phyloP scores from a whole-genome alignment of 2,888 invertebrate species.

The Peribatodes rhomboidaria region DNA sequence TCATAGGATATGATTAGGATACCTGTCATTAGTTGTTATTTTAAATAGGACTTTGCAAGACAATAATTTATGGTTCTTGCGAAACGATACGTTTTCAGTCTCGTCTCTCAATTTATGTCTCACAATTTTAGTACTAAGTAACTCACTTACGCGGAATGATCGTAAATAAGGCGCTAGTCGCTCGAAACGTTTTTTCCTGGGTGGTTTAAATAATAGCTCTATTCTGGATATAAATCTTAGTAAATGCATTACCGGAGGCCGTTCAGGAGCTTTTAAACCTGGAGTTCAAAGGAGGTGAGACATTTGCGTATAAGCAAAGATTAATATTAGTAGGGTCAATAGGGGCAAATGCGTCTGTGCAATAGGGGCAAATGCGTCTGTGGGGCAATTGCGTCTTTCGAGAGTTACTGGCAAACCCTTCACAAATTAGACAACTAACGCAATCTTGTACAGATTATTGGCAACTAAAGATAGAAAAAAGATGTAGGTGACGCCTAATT shows the following conservation, averaged over 20 bases:
- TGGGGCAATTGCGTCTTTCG: no score
- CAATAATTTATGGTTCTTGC: not conserved
- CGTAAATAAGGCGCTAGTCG: slow-evolving; percentile 55
- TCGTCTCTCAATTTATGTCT: not conserved
- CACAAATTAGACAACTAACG: no score
- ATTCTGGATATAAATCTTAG: slow-evolving; percentile 67
- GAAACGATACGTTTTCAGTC: slow-evolving; percentile 36
- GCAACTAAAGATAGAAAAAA: no score
- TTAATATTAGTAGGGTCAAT: no score
- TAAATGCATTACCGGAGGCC: slow-evolving; percentile 53
- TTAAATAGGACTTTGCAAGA: not conserved
- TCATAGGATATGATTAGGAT: no score
- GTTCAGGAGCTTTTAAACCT: slow-evolving; percentile 40
- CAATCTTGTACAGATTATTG: no score
- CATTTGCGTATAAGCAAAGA: no score
- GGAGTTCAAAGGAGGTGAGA: slow-evolving; percentile 15
- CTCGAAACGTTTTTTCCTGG: slow-evolving; percentile 64
- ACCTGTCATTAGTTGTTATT: no score
- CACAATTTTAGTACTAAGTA: slow-evolving; percentile 49
- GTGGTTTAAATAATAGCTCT: slow-evolving; percentile 64
- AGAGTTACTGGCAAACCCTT: no score
- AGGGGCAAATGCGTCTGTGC: no score
- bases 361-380: no score
- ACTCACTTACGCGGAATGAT: slow-evolving; percentile 62
- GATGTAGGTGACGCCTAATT: no score